Evolutionary conservation across 2,797 vertebrate genomes (phyloP), one percentile per base, ranked within the genome.

Genomic region (Thaleichthys pacificus): DNA sequence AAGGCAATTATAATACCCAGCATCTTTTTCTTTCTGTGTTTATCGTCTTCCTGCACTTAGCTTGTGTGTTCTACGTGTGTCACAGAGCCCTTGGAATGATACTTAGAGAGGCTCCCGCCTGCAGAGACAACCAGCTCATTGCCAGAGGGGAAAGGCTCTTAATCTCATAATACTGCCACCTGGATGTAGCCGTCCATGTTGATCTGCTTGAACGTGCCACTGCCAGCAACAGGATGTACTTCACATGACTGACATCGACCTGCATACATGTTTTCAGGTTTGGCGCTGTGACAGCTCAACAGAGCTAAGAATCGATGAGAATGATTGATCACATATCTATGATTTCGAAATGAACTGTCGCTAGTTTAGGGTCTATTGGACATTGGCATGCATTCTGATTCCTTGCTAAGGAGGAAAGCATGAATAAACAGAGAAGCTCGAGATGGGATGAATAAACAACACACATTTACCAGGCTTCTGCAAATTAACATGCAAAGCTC

Each of bases 401-500:
- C 32, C 64, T 14, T 3, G 69, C 65, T 73, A 66, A 71, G 69
- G 71, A 70, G 81, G 62, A 72, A 73, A 47, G 42, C 11, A 47
- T 12, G 9, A 47, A 47, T 47, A 47, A 47, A 47, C 42, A 47
- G 42, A 47, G 11, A 2, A 47, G 42, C 42, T 47, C 2, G 42
- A 47, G 42, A 47, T 8, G 70, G 82, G 76, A 66, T 26, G 68
- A 80, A 82, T 79, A 85, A 83, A 78, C 71, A 75, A 73, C 56
- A 68, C 19, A 56, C n/a, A 77, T 69, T 68, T 73, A 63, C 62
- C 61, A 79, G 70, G 56, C 79, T 82, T 80, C 66, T 78, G 80
- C 66, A 74, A 68, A 85, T 84, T 81, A 86, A 85, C 79, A 89
- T 77, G 77, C 74, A 85, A 81, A 84, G 67, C 77, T 70, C 69